These are phyloP conservation scores for Drosophila fungiperda DNA, from an alignment of 2,888 invertebrate genomes.

Conservation along the genomic window DNA sequence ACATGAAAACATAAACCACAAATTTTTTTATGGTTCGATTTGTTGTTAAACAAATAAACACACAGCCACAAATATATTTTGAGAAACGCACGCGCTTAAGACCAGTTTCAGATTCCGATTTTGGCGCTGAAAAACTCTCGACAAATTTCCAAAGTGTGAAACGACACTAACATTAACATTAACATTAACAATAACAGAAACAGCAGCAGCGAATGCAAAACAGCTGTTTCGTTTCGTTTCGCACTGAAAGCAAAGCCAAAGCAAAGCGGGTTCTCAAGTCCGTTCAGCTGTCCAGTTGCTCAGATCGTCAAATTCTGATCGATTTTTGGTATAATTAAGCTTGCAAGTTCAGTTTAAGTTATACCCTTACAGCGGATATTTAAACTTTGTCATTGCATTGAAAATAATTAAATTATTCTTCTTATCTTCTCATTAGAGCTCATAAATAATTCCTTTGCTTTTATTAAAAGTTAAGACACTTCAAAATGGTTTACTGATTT, in stretches of 20 bases:
- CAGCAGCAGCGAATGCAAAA: constrained; percentile 41
- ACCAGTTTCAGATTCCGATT: constrained; percentile 62
- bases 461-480: background rate
- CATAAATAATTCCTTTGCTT: background rate
- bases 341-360: constrained; percentile 29
- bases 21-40: background rate
- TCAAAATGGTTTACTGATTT: background rate
- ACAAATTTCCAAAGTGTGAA: constrained; percentile 73
- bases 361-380: constrained; percentile 16
- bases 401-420: background rate
- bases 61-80: constrained; percentile 5
- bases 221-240: constrained; percentile 54
- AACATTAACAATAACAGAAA: constrained; percentile 6
- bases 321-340: constrained; percentile 59
- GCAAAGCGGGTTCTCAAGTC: constrained; percentile 37
- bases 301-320: constrained; percentile 40
- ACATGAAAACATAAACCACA: background rate
- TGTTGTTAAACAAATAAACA: constrained; percentile 18
- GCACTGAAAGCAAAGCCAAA: constrained; percentile 35
- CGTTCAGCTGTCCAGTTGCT: constrained; percentile 25
- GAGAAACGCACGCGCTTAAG: constrained; percentile 55
- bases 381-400: background rate
- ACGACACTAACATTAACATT: constrained; percentile 38
- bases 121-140: constrained; percentile 66
- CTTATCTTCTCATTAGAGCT: background rate